Conservation (phyloP, 2,888 invertebrate genomes). For the Hoplodrina blanda region DNA sequence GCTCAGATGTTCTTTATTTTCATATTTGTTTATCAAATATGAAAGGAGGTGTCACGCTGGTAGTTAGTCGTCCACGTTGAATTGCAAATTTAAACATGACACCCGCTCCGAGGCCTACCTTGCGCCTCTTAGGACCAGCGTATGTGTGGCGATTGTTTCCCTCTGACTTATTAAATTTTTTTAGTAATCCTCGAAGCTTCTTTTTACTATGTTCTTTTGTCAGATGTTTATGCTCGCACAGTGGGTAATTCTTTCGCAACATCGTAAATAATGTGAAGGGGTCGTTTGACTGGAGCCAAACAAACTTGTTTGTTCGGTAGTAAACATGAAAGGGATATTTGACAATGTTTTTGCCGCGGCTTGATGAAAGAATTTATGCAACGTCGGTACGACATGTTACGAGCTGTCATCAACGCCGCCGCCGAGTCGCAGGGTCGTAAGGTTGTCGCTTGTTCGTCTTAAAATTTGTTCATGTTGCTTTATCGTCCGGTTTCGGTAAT, state of each 20-base stretch:
- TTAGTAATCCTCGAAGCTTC: conserved; percentile 35
- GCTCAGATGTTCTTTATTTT: conserved; percentile 62
- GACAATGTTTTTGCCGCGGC: conserved; percentile 48
- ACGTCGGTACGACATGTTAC: conserved; percentile 49
- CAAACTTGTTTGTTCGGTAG: conserved; percentile 60
- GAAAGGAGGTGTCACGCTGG: conserved; percentile 65
- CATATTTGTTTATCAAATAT: conserved; percentile 73
- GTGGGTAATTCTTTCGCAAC: conserved; percentile 49
- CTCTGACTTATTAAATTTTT: conserved; percentile 45
- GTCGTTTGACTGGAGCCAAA: conserved; percentile 53
- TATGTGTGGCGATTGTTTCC: conserved; percentile 33
- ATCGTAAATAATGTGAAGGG: conserved; percentile 56
- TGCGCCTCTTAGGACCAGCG: conserved; percentile 35
- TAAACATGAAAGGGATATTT: conserved; percentile 57
- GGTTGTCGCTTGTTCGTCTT: conserved; percentile 2
- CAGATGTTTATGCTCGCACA: conserved; percentile 35
- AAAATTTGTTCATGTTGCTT: conserved; percentile 31
- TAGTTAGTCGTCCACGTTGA: conserved; percentile 73
- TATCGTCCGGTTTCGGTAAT: conserved; percentile 15
- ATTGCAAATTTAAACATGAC: conserved; percentile 85
- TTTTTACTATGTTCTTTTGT: conserved; percentile 41
- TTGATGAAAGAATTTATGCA: conserved; percentile 63
- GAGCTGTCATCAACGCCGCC: conserved; percentile 51
- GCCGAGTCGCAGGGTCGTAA: conserved; percentile 16
- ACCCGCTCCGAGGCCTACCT: conserved; percentile 25